A percentile compares a stretch with the other conserved stretches of the same genome.
Evolutionary conservation across 2,113 vertebrate species (phyloP).

Genomic region (Callaeas wilsoni): DNA sequence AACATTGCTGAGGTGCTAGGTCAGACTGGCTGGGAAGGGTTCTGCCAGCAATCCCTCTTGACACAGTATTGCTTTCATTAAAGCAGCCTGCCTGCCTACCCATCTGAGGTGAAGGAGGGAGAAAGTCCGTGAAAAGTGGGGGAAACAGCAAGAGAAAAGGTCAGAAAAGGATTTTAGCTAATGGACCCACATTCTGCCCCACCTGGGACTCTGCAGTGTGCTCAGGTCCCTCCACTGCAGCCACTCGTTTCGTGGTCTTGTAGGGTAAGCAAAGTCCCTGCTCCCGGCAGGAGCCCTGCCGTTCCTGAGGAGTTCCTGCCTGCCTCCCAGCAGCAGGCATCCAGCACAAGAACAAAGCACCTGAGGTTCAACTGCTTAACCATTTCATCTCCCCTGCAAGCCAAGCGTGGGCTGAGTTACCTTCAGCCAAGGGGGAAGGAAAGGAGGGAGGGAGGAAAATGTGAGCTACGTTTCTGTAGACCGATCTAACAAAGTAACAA

Average conservation of each 20-base stretch:
- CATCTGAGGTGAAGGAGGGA: slow-evolving; percentile 49
- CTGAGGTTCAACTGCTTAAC: slow-evolving; percentile 48
- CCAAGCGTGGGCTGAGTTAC: background rate
- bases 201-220: background rate
- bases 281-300: background rate
- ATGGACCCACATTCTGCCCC: background rate
- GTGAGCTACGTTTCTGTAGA: slow-evolving; percentile 18
- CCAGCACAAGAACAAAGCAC: slow-evolving; percentile 55
- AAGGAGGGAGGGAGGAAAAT: background rate
- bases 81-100: slow-evolving; percentile 40
- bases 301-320: background rate
- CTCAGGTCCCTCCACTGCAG: background rate
- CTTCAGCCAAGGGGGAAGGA: background rate
- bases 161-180: background rate
- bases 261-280: background rate
- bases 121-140: slow-evolving; percentile 15
- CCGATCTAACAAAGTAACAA: slow-evolving; percentile 15
- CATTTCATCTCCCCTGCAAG: background rate
- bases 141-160: background rate
- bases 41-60: slow-evolving; percentile 67
- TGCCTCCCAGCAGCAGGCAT: slow-evolving; percentile 4
- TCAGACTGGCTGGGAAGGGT: slow-evolving; percentile 72
- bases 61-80: slow-evolving; percentile 59
- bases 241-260: background rate
- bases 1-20: slow-evolving; percentile 75